Evolutionary conservation across 2,888 invertebrate species (phyloP).

Genomic region (Epinotia brunnichana): DNA sequence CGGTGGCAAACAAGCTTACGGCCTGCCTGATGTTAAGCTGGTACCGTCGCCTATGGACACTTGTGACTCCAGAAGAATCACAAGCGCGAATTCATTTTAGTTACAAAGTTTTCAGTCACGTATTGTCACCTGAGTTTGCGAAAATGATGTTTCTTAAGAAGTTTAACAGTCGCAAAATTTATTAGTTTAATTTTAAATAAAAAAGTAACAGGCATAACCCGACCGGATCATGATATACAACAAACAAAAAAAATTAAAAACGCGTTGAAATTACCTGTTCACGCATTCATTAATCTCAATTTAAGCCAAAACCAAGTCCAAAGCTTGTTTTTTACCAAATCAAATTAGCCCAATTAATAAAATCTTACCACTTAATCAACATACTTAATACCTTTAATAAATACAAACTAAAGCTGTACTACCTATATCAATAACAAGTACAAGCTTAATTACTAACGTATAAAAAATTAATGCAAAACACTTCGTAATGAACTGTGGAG

Average conservation of each 20-base stretch:
- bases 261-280: conserved; percentile 16
- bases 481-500: conserved; percentile 40
- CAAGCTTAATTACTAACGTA: conserved; percentile 41
- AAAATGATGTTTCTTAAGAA: no score
- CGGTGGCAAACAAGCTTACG: no score
- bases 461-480: conserved; percentile 42
- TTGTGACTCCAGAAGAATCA: no score
- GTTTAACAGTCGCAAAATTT: no score
- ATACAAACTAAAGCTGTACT: conserved; percentile 27
- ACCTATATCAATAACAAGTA: conserved; percentile 37
- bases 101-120: background rate
- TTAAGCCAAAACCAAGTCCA: conserved; percentile 30
- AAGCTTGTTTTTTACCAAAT: conserved; percentile 35
- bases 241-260: background rate
- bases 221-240: conserved; percentile 1
- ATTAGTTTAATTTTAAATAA: background rate
- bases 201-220: background rate
- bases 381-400: conserved; percentile 26
- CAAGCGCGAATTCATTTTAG: background rate
- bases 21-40: no score
- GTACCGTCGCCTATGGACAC: no score
- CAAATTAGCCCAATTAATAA: conserved; percentile 38
- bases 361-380: conserved; percentile 37
- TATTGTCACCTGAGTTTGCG: no score
- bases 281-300: conserved; percentile 38